phyloP scores from a whole-genome alignment of 2,113 vertebrate species.

The Gymnogyps californianus region DNA sequence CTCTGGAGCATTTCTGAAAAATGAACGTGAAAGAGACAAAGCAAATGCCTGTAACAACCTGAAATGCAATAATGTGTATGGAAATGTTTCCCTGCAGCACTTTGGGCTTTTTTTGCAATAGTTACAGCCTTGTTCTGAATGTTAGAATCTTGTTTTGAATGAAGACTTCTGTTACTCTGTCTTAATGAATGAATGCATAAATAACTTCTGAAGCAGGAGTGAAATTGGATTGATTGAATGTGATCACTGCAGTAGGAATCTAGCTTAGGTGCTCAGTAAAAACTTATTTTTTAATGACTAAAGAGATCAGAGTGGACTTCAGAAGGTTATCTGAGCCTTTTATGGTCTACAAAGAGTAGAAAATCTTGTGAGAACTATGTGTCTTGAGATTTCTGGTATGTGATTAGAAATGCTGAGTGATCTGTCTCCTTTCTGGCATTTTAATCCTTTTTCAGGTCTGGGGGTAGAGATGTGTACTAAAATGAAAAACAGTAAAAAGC shows the following conservation, averaged over 20 bases:
- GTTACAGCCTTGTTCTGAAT: background rate
- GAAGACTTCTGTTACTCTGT: background rate
- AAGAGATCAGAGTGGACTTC: background rate
- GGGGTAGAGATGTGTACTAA: background rate
- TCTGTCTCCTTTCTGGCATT: slow-evolving; percentile 32
- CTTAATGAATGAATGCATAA: background rate
- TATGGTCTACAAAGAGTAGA: slow-evolving; percentile 21
- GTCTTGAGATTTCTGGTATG: slow-evolving; percentile 19
- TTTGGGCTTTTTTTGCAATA: background rate
- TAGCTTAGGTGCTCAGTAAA: background rate
- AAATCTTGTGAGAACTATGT: slow-evolving; percentile 7
- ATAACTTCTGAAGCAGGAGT: background rate
- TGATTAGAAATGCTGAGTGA: slow-evolving; percentile 39
- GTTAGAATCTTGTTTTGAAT: background rate
- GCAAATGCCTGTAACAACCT: background rate
- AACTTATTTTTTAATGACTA: background rate
- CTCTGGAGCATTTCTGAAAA: background rate
- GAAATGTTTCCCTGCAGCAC: background rate
- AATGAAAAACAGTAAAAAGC: background rate
- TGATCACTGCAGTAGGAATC: background rate
- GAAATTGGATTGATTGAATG: background rate
- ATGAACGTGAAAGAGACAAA: background rate
- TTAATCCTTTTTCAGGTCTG: slow-evolving; percentile 35
- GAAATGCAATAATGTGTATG: background rate
- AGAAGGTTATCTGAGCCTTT: slow-evolving; percentile 31